Conservation (phyloP, 2,888 invertebrate genomes). For the Hanleya hanleyi region DNA sequence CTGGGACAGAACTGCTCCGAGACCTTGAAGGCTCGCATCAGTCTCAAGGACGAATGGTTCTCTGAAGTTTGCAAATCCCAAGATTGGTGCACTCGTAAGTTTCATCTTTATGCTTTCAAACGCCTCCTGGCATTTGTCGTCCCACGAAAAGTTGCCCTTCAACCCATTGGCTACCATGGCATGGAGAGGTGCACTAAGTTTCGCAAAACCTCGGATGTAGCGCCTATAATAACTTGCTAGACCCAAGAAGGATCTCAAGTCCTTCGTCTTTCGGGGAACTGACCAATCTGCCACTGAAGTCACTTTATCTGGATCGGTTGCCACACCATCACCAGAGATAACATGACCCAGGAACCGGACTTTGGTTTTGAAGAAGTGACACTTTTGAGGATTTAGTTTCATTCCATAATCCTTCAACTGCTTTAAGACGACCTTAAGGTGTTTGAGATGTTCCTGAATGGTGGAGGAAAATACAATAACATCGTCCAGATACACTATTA, state of each 20-base stretch:
- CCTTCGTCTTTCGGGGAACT: constrained; percentile 18
- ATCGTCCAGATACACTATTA: background rate
- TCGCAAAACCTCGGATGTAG: constrained; percentile 27
- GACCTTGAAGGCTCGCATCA: too few species aligned
- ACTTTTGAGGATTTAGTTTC: constrained; percentile 30
- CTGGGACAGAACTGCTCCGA: too few species aligned
- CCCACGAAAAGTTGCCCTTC: constrained; percentile 21
- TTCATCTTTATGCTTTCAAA: constrained; percentile 29
- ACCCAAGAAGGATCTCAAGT: constrained; percentile 31
- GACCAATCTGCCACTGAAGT: constrained; percentile 23
- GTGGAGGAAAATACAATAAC: background rate
- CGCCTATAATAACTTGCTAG: constrained; percentile 32
- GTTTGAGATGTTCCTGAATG: constrained; percentile 22
- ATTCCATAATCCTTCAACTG: constrained; percentile 24
- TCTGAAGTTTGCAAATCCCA: too few species aligned
- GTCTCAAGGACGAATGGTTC: too few species aligned
- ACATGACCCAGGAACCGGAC: constrained; percentile 36
- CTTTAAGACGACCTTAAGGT: constrained; percentile 23
- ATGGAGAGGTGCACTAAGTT: constrained; percentile 21
- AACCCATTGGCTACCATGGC: constrained; percentile 11
- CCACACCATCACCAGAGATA: constrained; percentile 25
- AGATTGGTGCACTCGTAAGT: constrained; percentile 22
- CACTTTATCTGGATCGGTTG: constrained; percentile 19
- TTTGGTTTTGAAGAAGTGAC: constrained; percentile 29
- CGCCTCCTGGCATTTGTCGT: constrained; percentile 22